phyloP scores from a whole-genome alignment of 2,797 vertebrate species.

The Helarctos malayanus region DNA sequence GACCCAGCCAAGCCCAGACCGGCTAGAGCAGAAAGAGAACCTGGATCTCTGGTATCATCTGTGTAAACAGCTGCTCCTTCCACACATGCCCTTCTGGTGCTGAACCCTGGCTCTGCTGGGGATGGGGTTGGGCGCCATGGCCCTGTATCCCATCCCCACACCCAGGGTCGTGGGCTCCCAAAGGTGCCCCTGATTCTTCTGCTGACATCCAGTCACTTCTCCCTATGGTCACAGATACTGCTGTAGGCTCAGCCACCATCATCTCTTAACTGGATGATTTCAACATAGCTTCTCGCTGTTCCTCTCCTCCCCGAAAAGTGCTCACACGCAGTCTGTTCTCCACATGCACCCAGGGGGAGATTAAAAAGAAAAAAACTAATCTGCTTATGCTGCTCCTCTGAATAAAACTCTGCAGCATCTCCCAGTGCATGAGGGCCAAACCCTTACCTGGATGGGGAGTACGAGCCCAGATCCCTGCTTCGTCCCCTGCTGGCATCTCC shows the following conservation, averaged over 20 bases:
- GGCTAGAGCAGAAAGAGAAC: neutral
- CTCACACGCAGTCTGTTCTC: neutral
- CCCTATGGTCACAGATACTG: rapidly evolving
- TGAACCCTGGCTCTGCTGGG: neutral
- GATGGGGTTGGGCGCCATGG: neutral
- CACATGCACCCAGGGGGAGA: neutral
- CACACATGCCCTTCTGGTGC: neutral
- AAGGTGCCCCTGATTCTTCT: neutral
- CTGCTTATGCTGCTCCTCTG: neutral
- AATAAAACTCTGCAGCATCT: rapidly evolving
- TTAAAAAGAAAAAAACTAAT: neutral
- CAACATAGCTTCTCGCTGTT: neutral
- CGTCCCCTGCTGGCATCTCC: neutral
- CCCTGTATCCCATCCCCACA: neutral
- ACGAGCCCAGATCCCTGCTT: neutral
- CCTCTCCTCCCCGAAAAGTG: neutral
- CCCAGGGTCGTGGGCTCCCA: neutral
- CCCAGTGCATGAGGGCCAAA: neutral
- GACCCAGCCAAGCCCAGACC: neutral
- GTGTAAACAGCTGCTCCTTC: constrained; percentile 1
- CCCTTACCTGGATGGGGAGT: neutral
- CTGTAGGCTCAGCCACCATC: neutral
- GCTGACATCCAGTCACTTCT: neutral
- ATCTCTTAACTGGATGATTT: neutral
- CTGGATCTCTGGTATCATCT: constrained; percentile 14